Conservation (phyloP, 2,113 vertebrate genomes). For the Isurus oxyrinchus region DNA sequence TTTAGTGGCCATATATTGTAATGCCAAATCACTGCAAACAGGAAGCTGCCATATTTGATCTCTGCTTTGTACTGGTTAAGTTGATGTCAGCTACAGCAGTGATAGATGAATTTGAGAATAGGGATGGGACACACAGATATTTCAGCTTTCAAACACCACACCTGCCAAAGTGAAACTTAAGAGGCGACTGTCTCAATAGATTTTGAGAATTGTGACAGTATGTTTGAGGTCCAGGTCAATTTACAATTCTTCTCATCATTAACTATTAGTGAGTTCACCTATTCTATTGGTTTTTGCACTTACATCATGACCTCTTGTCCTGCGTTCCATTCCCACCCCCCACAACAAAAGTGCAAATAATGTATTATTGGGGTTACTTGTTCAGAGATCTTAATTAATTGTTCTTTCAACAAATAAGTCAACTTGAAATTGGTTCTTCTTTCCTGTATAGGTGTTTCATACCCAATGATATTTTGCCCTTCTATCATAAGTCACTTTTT, state of each 20-base stretch:
- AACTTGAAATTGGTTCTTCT: neutral
- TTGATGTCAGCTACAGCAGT: neutral
- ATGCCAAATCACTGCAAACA: neutral
- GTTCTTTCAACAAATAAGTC: neutral
- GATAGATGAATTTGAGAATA: neutral
- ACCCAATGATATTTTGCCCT: neutral
- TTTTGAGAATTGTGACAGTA: neutral
- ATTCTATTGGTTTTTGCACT: neutral
- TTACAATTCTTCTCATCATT: neutral
- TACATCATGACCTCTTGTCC: neutral
- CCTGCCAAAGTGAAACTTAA: neutral
- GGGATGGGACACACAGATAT: neutral
- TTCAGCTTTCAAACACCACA: neutral
- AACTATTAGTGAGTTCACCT: neutral
- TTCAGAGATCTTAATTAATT: neutral
- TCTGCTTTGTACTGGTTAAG: neutral
- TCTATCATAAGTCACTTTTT: neutral
- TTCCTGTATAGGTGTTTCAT: neutral
- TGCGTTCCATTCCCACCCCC: too few relatives aligned
- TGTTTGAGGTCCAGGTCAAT: neutral
- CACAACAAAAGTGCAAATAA: too few relatives aligned
- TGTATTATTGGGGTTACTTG: neutral
- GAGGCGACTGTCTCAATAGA: neutral
- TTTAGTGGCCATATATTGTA: neutral
- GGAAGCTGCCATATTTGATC: neutral